phyloP scores from a whole-genome alignment of 2,888 invertebrate genomes.

The Agrilus biguttatus region DNA sequence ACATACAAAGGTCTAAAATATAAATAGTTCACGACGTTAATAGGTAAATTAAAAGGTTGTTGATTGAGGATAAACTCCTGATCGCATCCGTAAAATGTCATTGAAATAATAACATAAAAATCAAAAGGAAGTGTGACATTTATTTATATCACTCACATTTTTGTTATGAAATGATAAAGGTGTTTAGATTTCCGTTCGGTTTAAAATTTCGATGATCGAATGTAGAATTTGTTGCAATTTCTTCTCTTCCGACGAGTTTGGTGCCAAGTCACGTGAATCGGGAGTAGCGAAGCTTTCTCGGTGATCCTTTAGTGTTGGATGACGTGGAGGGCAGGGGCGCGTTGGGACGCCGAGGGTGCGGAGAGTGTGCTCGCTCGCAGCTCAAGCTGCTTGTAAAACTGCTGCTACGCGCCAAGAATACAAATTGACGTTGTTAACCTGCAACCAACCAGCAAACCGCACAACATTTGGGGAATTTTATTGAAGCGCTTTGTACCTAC shows the following conservation, averaged over 20 bases:
- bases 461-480: conserved; percentile 21
- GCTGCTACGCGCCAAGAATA: conserved; percentile 21
- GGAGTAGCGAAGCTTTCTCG: conserved; percentile 4
- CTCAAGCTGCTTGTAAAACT: conserved; percentile 27
- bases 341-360: background rate
- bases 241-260: background rate
- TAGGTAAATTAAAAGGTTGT: too few relatives aligned
- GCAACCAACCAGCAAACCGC: conserved; percentile 18
- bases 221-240: too few relatives aligned
- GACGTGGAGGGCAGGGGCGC: conserved; percentile 5
- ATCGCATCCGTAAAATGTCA: too few relatives aligned
- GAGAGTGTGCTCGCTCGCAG: conserved; percentile 8
- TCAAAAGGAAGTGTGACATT: too few relatives aligned
- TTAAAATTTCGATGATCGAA: background rate
- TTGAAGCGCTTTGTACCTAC: conserved; percentile 23
- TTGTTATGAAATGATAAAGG: background rate
- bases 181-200: background rate
- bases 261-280: conserved; percentile 11
- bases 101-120: too few relatives aligned
- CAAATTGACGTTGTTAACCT: conserved; percentile 23
- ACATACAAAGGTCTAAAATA: too few relatives aligned
- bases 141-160: too few relatives aligned
- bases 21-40: too few relatives aligned
- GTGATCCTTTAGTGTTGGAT: conserved; percentile 9
- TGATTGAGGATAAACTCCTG: too few relatives aligned